Evolutionary conservation across 2,113 vertebrate species (phyloP), one percentile per base, ranked within the genome.

Genomic region (Otolemur garnettii): DNA sequence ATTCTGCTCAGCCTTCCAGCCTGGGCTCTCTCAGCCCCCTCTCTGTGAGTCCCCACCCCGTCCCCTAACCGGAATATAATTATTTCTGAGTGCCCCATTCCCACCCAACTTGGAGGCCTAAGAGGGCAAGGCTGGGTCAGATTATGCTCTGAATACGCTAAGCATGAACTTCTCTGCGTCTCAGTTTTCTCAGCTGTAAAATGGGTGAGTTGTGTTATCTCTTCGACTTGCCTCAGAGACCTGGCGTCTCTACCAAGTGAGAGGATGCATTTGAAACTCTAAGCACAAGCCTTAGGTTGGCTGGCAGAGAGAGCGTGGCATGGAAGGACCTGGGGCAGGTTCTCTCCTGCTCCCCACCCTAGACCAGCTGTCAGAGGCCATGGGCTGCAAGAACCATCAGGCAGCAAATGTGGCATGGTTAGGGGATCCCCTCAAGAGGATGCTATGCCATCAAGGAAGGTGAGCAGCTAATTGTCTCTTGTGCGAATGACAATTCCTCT

Each of bases 161-260:
- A 35, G 38, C 26, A 11, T 5, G 33, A 74, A 12, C 12, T 12
- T 86, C 60, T 86, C 38, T 18, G 10, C 15, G 62, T 5, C 87
- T 80, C 77, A 11, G 71, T 89, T 77, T 93, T 82, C 93, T 82
- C 45, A 60, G 35, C 85, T 84, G 53, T 89, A 22, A 81, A 91
- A 71, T 19, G 71, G 87, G 62, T 19, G 79, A n/a, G n/a, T 17
- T 45, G 0, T 59, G 12, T 19, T 50, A 35, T 45, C 79, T 68
- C 18, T n/a, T 66, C 12, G 3, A 62, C n/a, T 1, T 42, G 79
- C 78, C 72, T 90, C 35, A 7, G 57, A 30, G 5, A 4, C 6
- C 35, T 71, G 68, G 50, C 30, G 35, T 45, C 42, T 17, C 35
- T 0, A 80, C 28, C 69, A 79, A 84, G 35, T 81, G 1, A 55